These are phyloP conservation scores for Cosmia pyralina DNA, from an alignment of 2,888 invertebrate genomes.

Conservation along the genomic window DNA sequence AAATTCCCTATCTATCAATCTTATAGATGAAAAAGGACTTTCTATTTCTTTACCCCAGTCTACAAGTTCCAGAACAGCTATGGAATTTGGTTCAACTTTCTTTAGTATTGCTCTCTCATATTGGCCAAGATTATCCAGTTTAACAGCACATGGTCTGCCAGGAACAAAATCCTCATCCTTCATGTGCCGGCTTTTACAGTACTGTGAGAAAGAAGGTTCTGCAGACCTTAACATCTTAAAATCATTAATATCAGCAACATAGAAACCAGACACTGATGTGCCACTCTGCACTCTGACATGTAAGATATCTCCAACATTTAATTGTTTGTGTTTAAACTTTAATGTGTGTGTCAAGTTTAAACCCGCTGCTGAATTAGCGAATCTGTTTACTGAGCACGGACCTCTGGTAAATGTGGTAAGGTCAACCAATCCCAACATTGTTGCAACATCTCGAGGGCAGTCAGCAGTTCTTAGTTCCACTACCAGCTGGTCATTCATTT, in stretches of 20 bases:
- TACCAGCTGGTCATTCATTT: slow-evolving; percentile 22
- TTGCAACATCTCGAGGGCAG: slow-evolving; percentile 52
- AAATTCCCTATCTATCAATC: slow-evolving; percentile 18
- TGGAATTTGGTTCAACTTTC: slow-evolving; percentile 28
- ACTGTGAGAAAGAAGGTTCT: slow-evolving; percentile 11
- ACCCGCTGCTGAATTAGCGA: slow-evolving; percentile 11
- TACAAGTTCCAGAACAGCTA: slow-evolving; percentile 46
- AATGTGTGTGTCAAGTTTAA: slow-evolving; percentile 3
- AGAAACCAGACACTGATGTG: slow-evolving; percentile 31
- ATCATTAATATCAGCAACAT: slow-evolving; percentile 55
- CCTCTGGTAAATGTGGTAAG: slow-evolving; percentile 27
- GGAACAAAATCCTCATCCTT: slow-evolving; percentile 32
- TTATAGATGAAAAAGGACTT: slow-evolving; percentile 24
- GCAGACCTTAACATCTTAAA: slow-evolving; percentile 20
- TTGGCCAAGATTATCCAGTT: neutral
- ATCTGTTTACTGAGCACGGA: slow-evolving; percentile 1
- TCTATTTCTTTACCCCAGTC: slow-evolving; percentile 52
- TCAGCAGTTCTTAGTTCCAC: slow-evolving; percentile 46
- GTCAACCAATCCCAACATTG: slow-evolving; percentile 36
- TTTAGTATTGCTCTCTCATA: slow-evolving; percentile 54
- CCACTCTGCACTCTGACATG: slow-evolving; percentile 50
- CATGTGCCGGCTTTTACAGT: slow-evolving; percentile 36
- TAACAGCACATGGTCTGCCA: slow-evolving; percentile 48
- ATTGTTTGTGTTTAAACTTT: slow-evolving; percentile 32
- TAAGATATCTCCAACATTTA: slow-evolving; percentile 46